phyloP scores from a whole-genome alignment of 2,888 invertebrate genomes.

The Leptopterna dolabrata region DNA sequence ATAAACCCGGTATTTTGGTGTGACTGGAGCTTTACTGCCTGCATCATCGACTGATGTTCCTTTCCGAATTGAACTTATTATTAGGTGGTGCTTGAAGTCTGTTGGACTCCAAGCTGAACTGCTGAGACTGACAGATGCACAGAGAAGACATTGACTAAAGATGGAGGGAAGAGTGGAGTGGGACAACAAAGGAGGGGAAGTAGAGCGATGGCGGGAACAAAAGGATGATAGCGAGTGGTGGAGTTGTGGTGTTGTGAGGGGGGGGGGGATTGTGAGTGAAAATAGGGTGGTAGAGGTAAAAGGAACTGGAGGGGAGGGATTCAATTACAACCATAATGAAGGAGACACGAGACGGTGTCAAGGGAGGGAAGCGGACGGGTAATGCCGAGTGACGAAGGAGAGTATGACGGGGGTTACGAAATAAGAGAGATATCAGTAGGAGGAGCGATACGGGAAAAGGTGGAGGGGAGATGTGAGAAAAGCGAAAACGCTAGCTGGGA shows the following conservation, averaged over 20 bases:
- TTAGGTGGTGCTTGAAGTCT: too few relatives aligned
- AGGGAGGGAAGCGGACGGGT: not conserved
- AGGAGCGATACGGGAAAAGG: not conserved
- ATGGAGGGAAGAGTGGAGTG: not conserved
- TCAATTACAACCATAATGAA: conserved; percentile 11
- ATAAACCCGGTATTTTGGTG: too few relatives aligned
- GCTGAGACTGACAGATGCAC: not conserved
- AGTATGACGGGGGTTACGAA: not conserved
- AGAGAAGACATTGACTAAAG: not conserved
- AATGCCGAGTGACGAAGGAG: not conserved
- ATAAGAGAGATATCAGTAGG: not conserved
- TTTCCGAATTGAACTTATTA: too few relatives aligned
- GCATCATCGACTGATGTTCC: too few relatives aligned
- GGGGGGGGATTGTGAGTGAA: not conserved
- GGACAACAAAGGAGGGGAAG: not conserved
- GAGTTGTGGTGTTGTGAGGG: not conserved
- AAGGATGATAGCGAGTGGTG: not conserved
- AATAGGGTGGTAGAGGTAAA: not conserved
- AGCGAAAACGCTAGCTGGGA: not conserved
- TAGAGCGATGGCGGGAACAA: not conserved
- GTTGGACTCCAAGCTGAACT: not conserved
- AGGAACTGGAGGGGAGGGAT: not conserved
- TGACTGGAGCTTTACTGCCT: too few relatives aligned
- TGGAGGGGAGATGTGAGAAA: not conserved
- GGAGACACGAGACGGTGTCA: conserved; percentile 3